These are phyloP conservation scores for Phytoseiulus persimilis DNA, from an alignment of 2,888 invertebrate genomes.

Conservation along the genomic window DNA sequence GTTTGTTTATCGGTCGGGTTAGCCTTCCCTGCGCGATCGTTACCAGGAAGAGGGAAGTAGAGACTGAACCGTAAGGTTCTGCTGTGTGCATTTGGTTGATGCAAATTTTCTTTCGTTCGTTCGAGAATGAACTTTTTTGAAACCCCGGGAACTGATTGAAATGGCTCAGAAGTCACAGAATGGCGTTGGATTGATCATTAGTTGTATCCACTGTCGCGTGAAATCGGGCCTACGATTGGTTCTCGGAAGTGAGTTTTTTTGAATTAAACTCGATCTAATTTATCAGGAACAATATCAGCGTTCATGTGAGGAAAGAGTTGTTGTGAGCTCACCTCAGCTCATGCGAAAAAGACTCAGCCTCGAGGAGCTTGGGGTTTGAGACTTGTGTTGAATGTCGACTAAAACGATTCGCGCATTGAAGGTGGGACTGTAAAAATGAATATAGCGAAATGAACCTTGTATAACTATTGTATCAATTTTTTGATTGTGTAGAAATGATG, in stretches of 20 bases:
- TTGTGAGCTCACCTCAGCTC: not conserved
- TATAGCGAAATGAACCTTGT: constrained; percentile 38
- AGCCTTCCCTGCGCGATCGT: not conserved
- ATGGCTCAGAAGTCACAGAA: not conserved
- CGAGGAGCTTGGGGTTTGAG: not conserved
- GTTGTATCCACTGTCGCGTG: not conserved
- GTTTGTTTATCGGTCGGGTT: constrained; percentile 5
- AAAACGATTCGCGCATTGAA: constrained; percentile 9
- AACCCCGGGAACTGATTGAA: not conserved
- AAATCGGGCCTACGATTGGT: not conserved
- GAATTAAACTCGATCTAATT: not conserved
- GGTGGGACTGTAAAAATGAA: constrained; percentile 38
- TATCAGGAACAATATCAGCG: not conserved
- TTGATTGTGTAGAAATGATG: constrained; percentile 38
- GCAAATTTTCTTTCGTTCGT: not conserved
- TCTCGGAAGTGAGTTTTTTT: not conserved
- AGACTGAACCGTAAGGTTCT: not conserved
- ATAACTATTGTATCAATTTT: constrained; percentile 39
- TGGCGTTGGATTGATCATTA: not conserved
- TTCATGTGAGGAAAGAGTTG: not conserved
- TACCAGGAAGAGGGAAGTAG: not conserved
- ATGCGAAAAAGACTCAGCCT: not conserved
- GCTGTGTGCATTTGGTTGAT: not conserved
- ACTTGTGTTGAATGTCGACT: not conserved
- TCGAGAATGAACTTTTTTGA: not conserved